Percentiles rank a stretch among this genome's conserved stretches.
Conservation (phyloP, 2,797 vertebrate species). For the Sciurus carolinensis region DNA sequence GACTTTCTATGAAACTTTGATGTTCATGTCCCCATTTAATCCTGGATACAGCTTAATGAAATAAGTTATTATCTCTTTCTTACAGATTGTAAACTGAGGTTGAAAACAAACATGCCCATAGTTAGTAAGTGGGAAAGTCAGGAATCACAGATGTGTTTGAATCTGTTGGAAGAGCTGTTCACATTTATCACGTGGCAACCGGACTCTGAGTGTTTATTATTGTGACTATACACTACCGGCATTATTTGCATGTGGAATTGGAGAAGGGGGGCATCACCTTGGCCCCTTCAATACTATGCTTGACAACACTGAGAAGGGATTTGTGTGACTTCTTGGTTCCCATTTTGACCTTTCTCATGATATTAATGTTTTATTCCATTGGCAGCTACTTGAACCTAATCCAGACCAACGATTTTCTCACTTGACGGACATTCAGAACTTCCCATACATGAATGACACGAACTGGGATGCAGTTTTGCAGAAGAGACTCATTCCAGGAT, state of each 20-base stretch:
- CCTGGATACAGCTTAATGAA: neutral
- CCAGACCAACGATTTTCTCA: conserved; percentile 94
- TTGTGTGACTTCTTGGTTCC: neutral
- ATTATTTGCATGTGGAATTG: neutral
- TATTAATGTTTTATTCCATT: conserved; percentile 17
- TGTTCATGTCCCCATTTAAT: neutral
- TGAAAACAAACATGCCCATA: neutral
- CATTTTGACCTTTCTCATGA: neutral
- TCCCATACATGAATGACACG: conserved; percentile 93
- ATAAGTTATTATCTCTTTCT: neutral
- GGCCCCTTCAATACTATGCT: neutral
- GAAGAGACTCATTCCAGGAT: conserved; percentile 94
- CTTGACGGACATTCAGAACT: conserved; percentile 93
- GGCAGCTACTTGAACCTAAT: conserved; percentile 94
- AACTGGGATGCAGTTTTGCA: conserved; percentile 96
- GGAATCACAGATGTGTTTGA: neutral
- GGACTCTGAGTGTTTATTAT: neutral
- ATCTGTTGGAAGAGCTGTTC: neutral
- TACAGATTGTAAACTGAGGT: neutral
- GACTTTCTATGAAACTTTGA: neutral
- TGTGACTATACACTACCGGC: neutral
- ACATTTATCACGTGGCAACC: neutral
- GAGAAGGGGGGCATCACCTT: neutral
- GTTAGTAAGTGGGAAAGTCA: neutral
- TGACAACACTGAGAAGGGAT: neutral